phyloP scores from a whole-genome alignment of 2,797 vertebrate species.

The Anguilla anguilla region DNA sequence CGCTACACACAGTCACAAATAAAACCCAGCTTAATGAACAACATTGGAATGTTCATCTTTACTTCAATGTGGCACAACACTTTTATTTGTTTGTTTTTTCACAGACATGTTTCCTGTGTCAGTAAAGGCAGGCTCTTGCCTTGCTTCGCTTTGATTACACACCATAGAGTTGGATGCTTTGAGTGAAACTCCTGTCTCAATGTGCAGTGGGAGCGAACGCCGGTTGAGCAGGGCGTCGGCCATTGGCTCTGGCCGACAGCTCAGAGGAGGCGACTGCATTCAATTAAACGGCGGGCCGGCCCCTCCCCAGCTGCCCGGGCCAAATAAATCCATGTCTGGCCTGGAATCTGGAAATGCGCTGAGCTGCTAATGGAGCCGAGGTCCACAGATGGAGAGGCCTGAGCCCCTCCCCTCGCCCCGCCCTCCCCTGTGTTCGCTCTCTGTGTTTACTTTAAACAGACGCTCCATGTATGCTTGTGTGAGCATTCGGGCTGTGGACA shows the following conservation, averaged over 20 bases:
- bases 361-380: conserved; percentile 29
- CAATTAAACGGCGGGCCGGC: conserved; percentile 2
- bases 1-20: conserved; percentile 29
- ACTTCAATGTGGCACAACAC: not conserved
- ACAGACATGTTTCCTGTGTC: not conserved
- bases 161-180: conserved; percentile 17
- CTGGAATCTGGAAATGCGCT: conserved; percentile 30
- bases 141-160: not conserved
- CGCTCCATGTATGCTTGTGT: conserved; percentile 39
- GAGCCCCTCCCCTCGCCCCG: not conserved
- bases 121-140: not conserved
- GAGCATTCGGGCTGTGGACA: conserved; percentile 45
- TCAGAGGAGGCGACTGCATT: conserved; percentile 26
- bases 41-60: conserved; percentile 25
- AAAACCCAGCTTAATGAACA: conserved; percentile 37
- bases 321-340: conserved; percentile 31
- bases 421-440: not conserved
- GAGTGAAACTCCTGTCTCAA: conserved; percentile 13
- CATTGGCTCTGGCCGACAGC: conserved; percentile 14
- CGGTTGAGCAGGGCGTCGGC: conserved; percentile 10
- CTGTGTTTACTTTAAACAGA: conserved; percentile 21
- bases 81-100: conserved; percentile 12
- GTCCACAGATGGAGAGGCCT: not conserved
- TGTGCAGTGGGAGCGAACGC: not conserved
- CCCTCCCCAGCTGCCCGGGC: conserved; percentile 27